Percentiles rank a stretch among this genome's conserved stretches.
Evolutionary conservation across 2,888 invertebrate species (phyloP).

Genomic region (Sesia bembeciformis): DNA sequence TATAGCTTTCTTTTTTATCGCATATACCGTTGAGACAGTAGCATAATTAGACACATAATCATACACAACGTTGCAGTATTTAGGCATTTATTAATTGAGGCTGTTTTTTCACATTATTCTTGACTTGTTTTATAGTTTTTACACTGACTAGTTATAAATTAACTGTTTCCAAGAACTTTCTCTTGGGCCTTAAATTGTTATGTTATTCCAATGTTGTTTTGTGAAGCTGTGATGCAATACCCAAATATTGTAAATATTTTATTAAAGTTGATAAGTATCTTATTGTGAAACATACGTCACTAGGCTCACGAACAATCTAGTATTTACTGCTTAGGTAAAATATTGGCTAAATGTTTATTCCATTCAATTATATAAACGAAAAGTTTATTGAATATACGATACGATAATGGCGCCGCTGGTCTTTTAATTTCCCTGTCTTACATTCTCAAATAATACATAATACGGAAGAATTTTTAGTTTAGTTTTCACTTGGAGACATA

Average conservation of each 20-base stretch:
- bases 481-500: too few relatives aligned
- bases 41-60: not conserved
- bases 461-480: too few relatives aligned
- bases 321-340: conserved; percentile 59
- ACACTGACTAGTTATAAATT: conserved; percentile 15
- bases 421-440: too few relatives aligned
- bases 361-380: conserved; percentile 68
- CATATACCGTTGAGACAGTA: too few relatives aligned
- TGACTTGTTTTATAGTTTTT: conserved; percentile 54
- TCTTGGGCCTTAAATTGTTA: conserved; percentile 36
- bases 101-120: conserved; percentile 30
- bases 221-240: conserved; percentile 72
- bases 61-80: conserved; percentile 42
- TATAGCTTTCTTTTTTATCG: too few relatives aligned
- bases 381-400: conserved; percentile 63
- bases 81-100: conserved; percentile 63
- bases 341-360: conserved; percentile 73
- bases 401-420: not conserved
- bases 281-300: conserved; percentile 53
- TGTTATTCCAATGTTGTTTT: conserved; percentile 67
- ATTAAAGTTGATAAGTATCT: conserved; percentile 64
- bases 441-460: too few relatives aligned
- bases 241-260: conserved; percentile 73
- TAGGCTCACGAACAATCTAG: conserved; percentile 65
- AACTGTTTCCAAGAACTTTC: conserved; percentile 8